Percentiles rank a stretch among this genome's conserved stretches.
Conservation (phyloP, 2,113 vertebrate genomes). For the Alaudala cheleensis region DNA sequence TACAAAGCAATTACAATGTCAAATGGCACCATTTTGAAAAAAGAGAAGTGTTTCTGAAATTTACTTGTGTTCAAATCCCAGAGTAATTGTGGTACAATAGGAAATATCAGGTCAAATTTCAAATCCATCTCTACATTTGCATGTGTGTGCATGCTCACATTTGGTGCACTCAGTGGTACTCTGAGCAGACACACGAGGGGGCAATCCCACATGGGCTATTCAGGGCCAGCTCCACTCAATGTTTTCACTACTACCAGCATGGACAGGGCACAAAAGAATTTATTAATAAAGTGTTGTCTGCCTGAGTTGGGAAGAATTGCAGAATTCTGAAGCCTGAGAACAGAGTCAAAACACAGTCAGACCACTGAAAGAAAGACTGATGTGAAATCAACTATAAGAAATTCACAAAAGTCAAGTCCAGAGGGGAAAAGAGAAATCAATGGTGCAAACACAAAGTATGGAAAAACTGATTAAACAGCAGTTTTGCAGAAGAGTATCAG, state of each 20-base stretch:
- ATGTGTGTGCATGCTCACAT: background rate
- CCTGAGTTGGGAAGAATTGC: background rate
- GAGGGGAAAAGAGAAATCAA: background rate
- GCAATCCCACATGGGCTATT: background rate
- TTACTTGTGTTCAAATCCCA: background rate
- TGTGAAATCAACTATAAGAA: background rate
- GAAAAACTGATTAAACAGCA: background rate
- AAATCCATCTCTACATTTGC: background rate
- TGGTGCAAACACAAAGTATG: background rate
- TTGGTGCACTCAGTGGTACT: background rate
- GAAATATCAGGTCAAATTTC: background rate
- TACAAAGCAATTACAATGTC: background rate
- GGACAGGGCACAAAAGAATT: background rate
- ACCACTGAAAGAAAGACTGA: background rate
- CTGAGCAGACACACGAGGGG: accelerated
- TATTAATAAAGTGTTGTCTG: background rate
- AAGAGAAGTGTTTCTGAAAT: background rate
- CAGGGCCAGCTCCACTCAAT: background rate
- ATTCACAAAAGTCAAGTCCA: background rate
- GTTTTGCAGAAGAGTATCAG: background rate
- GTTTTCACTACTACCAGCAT: background rate
- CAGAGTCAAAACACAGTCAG: background rate
- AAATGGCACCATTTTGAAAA: background rate
- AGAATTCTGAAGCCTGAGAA: background rate
- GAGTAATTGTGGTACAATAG: background rate